These are phyloP conservation scores for Picus viridis DNA, from an alignment of 2,797 vertebrate species.

Conservation along the genomic window DNA sequence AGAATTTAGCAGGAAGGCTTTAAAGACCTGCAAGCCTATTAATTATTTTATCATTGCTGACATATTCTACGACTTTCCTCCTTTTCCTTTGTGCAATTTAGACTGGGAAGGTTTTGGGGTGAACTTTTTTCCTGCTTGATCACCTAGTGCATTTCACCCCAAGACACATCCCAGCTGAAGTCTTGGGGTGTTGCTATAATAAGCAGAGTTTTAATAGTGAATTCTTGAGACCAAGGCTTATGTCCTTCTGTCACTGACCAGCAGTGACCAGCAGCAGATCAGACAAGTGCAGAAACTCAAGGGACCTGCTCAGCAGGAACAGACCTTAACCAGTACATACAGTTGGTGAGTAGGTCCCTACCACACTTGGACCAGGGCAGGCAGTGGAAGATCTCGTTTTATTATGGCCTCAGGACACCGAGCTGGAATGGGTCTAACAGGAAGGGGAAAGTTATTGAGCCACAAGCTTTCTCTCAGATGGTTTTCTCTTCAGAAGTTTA, in stretches of 20 bases:
- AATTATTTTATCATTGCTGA: conserved; percentile 15
- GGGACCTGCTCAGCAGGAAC: neutral
- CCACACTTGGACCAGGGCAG: neutral
- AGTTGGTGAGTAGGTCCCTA: neutral
- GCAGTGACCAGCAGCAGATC: neutral
- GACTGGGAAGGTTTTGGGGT: fast-evolving
- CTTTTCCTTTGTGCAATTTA: neutral
- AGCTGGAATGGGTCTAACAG: conserved; percentile 46
- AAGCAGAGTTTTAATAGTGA: neutral
- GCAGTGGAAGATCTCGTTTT: conserved; percentile 3
- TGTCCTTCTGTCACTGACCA: neutral
- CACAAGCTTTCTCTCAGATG: conserved; percentile 60
- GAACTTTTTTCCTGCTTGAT: neutral
- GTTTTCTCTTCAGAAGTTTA: conserved; percentile 77
- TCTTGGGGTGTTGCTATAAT: neutral
- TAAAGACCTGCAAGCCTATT: conserved; percentile 5
- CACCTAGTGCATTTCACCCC: fast-evolving
- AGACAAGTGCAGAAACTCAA: fast-evolving
- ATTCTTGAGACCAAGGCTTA: neutral
- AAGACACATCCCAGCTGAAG: neutral
- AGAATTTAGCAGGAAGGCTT: conserved; percentile 14
- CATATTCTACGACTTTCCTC: neutral
- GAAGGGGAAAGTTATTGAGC: conserved; percentile 45
- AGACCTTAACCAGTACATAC: neutral
- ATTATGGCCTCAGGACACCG: conserved; percentile 40